phyloP scores from a whole-genome alignment of 2,113 vertebrate species.

The Zapus hudsonius region DNA sequence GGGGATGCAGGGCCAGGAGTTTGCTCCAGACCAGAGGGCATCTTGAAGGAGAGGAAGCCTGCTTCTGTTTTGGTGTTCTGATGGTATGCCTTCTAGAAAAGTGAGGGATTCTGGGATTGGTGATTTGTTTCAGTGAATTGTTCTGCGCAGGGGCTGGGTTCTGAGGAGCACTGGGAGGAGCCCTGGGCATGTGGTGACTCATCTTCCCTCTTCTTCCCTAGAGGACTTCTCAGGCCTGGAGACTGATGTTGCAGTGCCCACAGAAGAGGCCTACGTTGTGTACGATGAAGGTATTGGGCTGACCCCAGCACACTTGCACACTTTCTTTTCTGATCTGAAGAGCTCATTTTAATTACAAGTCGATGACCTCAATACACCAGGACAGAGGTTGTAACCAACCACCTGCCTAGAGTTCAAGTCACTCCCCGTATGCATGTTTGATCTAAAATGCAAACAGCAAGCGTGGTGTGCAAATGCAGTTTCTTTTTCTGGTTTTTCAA shows the following conservation, averaged over 20 bases:
- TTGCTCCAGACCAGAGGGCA: background rate
- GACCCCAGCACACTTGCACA: background rate
- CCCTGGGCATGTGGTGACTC: accelerated
- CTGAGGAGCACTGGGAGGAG: background rate
- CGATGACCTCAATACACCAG: background rate
- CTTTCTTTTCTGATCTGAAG: background rate
- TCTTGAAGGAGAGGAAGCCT: background rate
- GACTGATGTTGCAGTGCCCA: conserved; percentile 84
- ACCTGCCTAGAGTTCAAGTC: background rate
- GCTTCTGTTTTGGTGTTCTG: background rate
- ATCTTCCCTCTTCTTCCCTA: conserved; percentile 81
- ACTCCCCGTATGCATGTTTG: background rate
- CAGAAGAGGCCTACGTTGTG: conserved; percentile 83
- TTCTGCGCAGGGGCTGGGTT: accelerated
- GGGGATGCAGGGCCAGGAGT: accelerated
- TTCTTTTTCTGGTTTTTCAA: too few relatives aligned
- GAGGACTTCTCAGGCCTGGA: conserved; percentile 92
- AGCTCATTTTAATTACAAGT: background rate
- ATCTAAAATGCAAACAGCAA: background rate
- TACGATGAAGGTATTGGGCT: conserved; percentile 90
- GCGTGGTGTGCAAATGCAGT: accelerated
- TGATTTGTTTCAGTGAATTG: accelerated
- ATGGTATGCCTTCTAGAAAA: background rate
- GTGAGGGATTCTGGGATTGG: background rate
- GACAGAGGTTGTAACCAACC: background rate